These are phyloP conservation scores for Tauraco hartlaubi DNA, from an alignment of 2,797 vertebrate species.

Conservation along the genomic window DNA sequence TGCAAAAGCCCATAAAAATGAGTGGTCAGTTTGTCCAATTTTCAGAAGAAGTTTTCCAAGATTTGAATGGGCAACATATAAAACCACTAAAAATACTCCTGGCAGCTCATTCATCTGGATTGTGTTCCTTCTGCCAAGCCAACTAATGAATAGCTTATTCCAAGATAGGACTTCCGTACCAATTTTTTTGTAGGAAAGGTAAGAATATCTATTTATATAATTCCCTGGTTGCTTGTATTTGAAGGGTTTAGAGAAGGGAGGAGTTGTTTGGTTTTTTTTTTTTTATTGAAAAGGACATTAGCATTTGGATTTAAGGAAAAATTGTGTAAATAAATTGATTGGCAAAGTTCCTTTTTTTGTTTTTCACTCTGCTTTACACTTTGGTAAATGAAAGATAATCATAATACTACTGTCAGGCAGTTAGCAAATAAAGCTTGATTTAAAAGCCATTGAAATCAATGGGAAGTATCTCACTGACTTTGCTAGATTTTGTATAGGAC, in stretches of 20 bases:
- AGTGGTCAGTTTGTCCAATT: slow-evolving; percentile 72
- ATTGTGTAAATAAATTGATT: not conserved
- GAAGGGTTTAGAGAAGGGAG: not conserved
- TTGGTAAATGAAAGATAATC: not conserved
- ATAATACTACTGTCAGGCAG: not conserved
- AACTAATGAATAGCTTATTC: slow-evolving; percentile 72
- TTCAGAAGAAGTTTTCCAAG: slow-evolving; percentile 71
- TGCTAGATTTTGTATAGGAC: not conserved
- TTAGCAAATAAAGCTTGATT: not conserved
- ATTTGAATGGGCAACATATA: slow-evolving; percentile 69
- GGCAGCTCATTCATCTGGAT: slow-evolving; percentile 60
- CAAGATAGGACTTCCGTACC: slow-evolving; percentile 73
- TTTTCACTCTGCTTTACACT: not conserved
- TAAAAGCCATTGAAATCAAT: not conserved
- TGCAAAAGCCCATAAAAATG: slow-evolving; percentile 56
- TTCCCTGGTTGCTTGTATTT: slow-evolving; percentile 38
- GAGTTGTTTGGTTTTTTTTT: not conserved
- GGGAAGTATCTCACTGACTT: not conserved
- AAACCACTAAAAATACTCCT: slow-evolving; percentile 74
- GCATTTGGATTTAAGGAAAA: not conserved
- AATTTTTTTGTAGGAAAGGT: slow-evolving; percentile 70
- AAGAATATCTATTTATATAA: slow-evolving; percentile 71
- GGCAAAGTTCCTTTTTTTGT: not conserved
- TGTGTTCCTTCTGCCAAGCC: slow-evolving; percentile 64
- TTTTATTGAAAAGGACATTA: not conserved